Conservation (phyloP, 2,113 vertebrate genomes). For the Mormoops blainvillei region DNA sequence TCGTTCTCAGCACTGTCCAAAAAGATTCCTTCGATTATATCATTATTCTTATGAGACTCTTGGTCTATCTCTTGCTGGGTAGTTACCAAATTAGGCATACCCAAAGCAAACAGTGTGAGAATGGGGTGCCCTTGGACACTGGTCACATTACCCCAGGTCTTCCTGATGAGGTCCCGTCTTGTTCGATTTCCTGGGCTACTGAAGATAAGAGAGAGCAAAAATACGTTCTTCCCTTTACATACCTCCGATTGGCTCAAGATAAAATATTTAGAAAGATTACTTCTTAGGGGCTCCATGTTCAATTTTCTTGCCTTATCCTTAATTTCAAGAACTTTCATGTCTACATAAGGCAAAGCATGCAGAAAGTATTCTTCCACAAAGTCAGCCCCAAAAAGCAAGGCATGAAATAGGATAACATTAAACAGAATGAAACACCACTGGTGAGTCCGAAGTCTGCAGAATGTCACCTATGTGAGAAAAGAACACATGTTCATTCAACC, state of each 20-base stretch:
- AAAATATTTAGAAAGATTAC: conserved; percentile 83
- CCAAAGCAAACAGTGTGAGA: conserved; percentile 85
- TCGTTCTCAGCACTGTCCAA: conserved; percentile 76
- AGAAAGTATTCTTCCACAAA: conserved; percentile 93
- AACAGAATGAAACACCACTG: conserved; percentile 95
- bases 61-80: conserved; percentile 76
- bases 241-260: conserved; percentile 67
- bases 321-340: conserved; percentile 81
- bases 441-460: conserved; percentile 89
- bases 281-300: conserved; percentile 75
- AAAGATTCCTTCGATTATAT: conserved; percentile 86
- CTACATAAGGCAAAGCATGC: conserved; percentile 83
- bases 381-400: conserved; percentile 91
- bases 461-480: conserved; percentile 77
- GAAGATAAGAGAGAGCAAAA: conserved; percentile 87
- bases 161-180: conserved; percentile 83
- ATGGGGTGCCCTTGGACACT: conserved; percentile 72
- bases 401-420: conserved; percentile 89
- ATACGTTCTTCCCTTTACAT: conserved; percentile 82
- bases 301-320: conserved; percentile 88
- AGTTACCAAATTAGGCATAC: conserved; percentile 73
- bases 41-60: conserved; percentile 82
- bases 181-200: conserved; percentile 83
- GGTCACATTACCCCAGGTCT: conserved; percentile 88
- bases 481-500: neutral